Base-by-base conservation (phyloP, 2,888 invertebrate genomes). In the Drosophila quasianomalipes region DNA sequence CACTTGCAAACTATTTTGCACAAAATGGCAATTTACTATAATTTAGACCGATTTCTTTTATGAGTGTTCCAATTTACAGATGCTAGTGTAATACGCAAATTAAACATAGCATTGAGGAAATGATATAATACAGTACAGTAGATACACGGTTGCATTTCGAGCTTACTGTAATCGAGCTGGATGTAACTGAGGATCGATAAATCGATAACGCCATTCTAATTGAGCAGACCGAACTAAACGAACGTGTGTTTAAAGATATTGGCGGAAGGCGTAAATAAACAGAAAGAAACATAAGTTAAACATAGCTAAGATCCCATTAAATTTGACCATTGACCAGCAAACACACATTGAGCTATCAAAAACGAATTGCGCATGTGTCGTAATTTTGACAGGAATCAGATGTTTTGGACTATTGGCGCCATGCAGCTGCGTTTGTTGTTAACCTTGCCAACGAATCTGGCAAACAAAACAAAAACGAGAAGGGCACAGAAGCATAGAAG, bases 371-470 rank as follows among this genome's bases (percentile, higher is more conserved):
- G 87, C 90, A 87, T 87, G 89, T 77, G 54, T 69, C 59, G 31
- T 31, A 51, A 60, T 80, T 83, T 82, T 89, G 84, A 86, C 91
- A 89, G 87, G 39, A 86, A 89, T 90, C 91, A 90, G 84, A 86
- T 87, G 89, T 89, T 90, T 82, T 76, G 82, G 74, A 60, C 66
- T 73, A 73, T 87, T 89, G 88, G 88, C 82, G 85, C 84, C 78
- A 70, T 74, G 61, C 78, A 80, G 80, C 68, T 67, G 63, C 77
- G 75, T 80, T 84, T 89, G 79, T 85, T 85, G 79, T 86, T 84
- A 84, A 84, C 85, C 87, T 81, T 79, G 88, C 66, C 69, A 80
- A 59, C 83, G 80, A 89, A 89, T 35, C 66, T 74, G 74, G 70
- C 77, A 82, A 87, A 90, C 89, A 87, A 87, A 87, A 87, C 89